Base-by-base conservation (phyloP, 2,113 vertebrate genomes). In the Zeus faber region DNA sequence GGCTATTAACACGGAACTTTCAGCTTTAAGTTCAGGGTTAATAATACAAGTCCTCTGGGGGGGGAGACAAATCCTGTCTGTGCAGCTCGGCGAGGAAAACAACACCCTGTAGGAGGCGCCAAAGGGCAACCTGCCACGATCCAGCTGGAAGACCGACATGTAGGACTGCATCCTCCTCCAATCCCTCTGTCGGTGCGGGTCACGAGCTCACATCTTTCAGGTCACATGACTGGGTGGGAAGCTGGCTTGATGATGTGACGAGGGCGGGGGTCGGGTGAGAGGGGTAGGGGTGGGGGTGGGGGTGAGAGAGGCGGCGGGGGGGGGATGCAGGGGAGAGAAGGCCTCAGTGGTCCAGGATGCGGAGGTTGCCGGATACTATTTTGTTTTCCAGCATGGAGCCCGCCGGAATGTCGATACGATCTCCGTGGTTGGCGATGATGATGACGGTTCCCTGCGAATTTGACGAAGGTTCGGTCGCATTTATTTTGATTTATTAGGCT, bases 321-420 rank as follows among this genome's bases (percentile, higher is more conserved):
- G 21, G n/a, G n/a, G n/a, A n/a, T n/a, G n/a, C n/a, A n/a, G n/a
- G n/a, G n/a, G n/a, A n/a, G n/a, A n/a, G 16, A 67, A 73, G 63
- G 57, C 49, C 14, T 95, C 87, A 98, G 85, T 99, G 96, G 85
- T 98, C 96, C 84, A 99, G 86, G 84, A 98, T 99, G 63, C 96
- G 94, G 26, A 99, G 94, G 72, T 99, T 99, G 54, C 97, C 97
- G 3, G 96, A 99, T 3, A 99, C 96, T 0, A 99, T 99, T 82
- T 98, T 99, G 86, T 99, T 99, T 74, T 99, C 97, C 78, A 99
- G 85, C 75, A 98, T 83, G 25, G 97, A 95, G 63, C 97, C 97
- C 1, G 95, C 93, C 0, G 97, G 96, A 71, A 99, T 99, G 72
- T 99, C 97, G 29, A 99, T 99, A 67, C 97, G 89, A 84, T 99